Conservation (phyloP, 1,140 invertebrate genomes). For the Drosophila oshimai region DNA sequence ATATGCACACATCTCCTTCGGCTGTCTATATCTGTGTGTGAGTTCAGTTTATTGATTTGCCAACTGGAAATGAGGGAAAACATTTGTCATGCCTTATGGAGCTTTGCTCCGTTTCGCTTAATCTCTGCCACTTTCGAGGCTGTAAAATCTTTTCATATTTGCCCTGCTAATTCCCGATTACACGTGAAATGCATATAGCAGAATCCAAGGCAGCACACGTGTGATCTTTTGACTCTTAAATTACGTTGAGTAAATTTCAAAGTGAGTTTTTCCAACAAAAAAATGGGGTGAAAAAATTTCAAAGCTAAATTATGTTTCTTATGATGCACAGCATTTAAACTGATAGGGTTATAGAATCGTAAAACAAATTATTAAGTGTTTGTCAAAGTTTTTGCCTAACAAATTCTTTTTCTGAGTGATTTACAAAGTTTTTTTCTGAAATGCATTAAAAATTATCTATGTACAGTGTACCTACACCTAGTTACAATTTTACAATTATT, state of each 20-base stretch:
- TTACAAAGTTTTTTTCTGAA: too few species aligned
- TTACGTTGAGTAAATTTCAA: slow-evolving; percentile 5
- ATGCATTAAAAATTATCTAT: too few species aligned
- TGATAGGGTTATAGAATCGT: too few species aligned
- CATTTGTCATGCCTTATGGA: slow-evolving; percentile 29
- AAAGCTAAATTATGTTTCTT: too few species aligned
- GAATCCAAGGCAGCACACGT: slow-evolving; percentile 35
- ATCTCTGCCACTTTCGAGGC: slow-evolving; percentile 27
- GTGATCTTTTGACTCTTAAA: neutral
- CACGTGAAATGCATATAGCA: slow-evolving; percentile 34
- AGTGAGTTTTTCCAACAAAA: too few species aligned
- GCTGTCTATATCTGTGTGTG: slow-evolving; percentile 31
- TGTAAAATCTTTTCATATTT: slow-evolving; percentile 42
- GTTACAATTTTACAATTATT: too few species aligned
- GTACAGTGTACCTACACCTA: too few species aligned
- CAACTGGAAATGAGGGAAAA: slow-evolving; percentile 51
- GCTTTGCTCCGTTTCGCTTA: slow-evolving; percentile 34
- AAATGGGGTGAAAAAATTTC: neutral
- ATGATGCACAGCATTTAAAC: neutral
- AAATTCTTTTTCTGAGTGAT: too few species aligned
- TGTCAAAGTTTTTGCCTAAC: too few species aligned
- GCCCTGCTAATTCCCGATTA: slow-evolving; percentile 50
- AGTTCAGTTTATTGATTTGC: slow-evolving; percentile 62
- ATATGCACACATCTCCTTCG: slow-evolving; percentile 34
- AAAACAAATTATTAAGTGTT: too few species aligned